Base-by-base conservation (phyloP, 2,113 vertebrate species). In the Octodon degus region DNA sequence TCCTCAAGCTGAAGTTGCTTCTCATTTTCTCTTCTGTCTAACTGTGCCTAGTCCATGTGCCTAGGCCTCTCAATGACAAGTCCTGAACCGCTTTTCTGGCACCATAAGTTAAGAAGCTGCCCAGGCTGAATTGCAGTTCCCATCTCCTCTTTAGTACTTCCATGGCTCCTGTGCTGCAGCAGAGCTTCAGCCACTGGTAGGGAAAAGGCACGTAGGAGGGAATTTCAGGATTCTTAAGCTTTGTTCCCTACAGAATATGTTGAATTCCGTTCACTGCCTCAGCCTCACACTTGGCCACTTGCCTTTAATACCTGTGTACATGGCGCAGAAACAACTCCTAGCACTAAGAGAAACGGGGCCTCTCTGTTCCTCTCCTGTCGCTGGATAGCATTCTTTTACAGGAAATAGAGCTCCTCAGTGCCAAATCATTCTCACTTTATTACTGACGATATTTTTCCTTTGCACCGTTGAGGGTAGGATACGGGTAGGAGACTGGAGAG, bases 371-470 rank as follows among this genome's bases (percentile, higher is more conserved):
- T 95, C 37, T 67, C 68, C 83, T 79, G 94, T 91, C 30, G 30
- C 85, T 94, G 86, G 76, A 81, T 53, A 86, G 70, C 37, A 5
- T 89, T 79, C 88, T 93, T 90, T 80, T 89, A 84, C 94, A 68
- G 82, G 83, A 90, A 96, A 81, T n/a, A 43, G 65, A 96, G 24
- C 77, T 89, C 65, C 81, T 94, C 88, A 19, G 24, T 43, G 80
- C 80, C 72, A 94, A 92, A 89, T 70, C 85, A 65, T 72, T 84
- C 89, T 60, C 65, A 76, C 96, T 86, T 95, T 91, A 89, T 94
- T 90, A 82, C 47, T 19, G 81, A 91, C 93, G 85, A 62, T 94
- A 90, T 95, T 92, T 92, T 93, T 82, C 93, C 84, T 96, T 47
- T 92, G 93, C 80, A 96, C 89, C 90, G 79, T 53, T 86, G 81